Evolutionary conservation across 2,888 invertebrate species (phyloP).

Genomic region (Nomada ferruginata): DNA sequence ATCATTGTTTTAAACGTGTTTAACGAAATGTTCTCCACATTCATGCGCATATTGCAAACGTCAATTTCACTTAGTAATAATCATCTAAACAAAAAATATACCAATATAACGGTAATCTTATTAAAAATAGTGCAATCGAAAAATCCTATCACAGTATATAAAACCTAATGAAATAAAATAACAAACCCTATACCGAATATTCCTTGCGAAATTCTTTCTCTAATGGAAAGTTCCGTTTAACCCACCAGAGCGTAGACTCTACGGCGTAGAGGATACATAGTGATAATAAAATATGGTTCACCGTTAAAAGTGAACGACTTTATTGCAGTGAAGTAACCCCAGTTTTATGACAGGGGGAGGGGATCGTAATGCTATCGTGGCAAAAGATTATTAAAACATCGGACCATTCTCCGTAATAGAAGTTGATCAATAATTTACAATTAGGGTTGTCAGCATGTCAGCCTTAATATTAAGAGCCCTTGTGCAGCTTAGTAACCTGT

Average conservation of each 20-base stretch:
- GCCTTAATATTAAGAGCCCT: slow-evolving; percentile 52
- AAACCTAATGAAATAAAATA: neutral
- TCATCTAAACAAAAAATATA: too few species aligned
- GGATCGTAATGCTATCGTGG: slow-evolving; percentile 3
- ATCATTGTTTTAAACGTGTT: too few species aligned
- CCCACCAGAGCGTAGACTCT: too few species aligned
- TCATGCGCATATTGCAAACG: too few species aligned
- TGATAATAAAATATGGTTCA: slow-evolving; percentile 8
- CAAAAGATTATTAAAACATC: slow-evolving; percentile 27
- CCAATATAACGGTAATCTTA: too few species aligned
- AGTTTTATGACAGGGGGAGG: slow-evolving; percentile 1
- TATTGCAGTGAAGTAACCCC: slow-evolving; percentile 1
- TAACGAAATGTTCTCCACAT: too few species aligned
- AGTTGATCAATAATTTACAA: slow-evolving; percentile 55
- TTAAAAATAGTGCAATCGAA: neutral
- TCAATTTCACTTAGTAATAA: too few species aligned
- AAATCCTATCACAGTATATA: neutral
- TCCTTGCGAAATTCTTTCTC: neutral
- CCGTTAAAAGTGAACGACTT: slow-evolving; percentile 12
- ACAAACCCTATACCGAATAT: neutral
- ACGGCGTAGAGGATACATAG: neutral
- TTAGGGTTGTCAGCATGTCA: slow-evolving; percentile 54
- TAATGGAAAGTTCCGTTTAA: neutral
- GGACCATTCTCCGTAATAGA: slow-evolving; percentile 8
- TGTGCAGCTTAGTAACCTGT: slow-evolving; percentile 44